Conservation (phyloP, 2,113 vertebrate species). For the Sturnira hondurensis region DNA sequence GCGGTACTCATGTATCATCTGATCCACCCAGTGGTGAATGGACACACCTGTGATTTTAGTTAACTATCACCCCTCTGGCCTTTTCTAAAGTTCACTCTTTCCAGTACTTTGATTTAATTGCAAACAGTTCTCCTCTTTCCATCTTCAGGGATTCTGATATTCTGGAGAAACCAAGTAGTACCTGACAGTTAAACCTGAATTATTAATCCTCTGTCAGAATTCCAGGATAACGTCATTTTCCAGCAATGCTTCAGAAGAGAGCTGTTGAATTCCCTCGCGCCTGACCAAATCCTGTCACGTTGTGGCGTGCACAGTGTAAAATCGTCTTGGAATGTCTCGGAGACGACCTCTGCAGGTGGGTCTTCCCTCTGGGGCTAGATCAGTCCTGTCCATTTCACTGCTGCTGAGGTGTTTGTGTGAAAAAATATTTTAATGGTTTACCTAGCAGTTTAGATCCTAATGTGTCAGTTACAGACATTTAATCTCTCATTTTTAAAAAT, state of each 20-base stretch:
- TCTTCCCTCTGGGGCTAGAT: slow-evolving; percentile 44
- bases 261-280: background rate
- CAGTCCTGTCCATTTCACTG: slow-evolving; percentile 32
- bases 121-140: background rate
- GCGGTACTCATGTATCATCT: background rate
- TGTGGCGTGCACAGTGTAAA: background rate
- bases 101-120: background rate
- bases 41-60: slow-evolving; percentile 16
- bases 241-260: background rate
- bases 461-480: background rate
- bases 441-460: slow-evolving; percentile 3
- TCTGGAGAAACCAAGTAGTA: background rate
- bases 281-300: background rate
- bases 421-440: background rate
- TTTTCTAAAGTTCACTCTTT: background rate
- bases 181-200: background rate
- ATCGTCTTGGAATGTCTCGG: slow-evolving; percentile 1
- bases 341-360: slow-evolving; percentile 10
- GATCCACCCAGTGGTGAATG: background rate
- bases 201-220: background rate
- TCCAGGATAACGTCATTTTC: background rate
- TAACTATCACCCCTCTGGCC: background rate
- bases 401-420: background rate
- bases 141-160: background rate
- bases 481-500: background rate